Evolutionary conservation across 2,888 invertebrate species (phyloP).

Genomic region (Erynnis tages): DNA sequence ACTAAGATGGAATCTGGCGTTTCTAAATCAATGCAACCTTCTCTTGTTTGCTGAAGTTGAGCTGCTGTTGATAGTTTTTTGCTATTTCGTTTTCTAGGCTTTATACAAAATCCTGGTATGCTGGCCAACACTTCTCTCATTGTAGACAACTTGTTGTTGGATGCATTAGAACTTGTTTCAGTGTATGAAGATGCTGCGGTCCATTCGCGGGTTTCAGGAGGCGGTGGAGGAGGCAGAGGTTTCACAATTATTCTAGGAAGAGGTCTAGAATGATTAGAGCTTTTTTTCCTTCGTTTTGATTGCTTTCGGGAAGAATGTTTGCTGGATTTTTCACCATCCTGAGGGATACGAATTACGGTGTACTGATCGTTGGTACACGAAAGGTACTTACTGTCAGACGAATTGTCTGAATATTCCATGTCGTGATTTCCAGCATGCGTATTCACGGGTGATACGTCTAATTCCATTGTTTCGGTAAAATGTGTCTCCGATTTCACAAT

Average conservation of each 20-base stretch:
- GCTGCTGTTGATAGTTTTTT: slow-evolving; percentile 95
- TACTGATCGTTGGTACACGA: slow-evolving; percentile 68
- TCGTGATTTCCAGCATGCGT: slow-evolving; percentile 47
- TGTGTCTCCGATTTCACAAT: slow-evolving; percentile 33
- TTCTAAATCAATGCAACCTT: slow-evolving; percentile 96
- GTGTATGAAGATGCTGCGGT: slow-evolving; percentile 67
- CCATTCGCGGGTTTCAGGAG: slow-evolving; percentile 74
- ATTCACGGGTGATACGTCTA: slow-evolving; percentile 61
- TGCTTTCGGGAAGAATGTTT: slow-evolving; percentile 88
- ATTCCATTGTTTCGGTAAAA: slow-evolving; percentile 59
- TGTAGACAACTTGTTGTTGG: slow-evolving; percentile 83
- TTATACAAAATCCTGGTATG: slow-evolving; percentile 93
- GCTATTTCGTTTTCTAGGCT: slow-evolving; percentile 88
- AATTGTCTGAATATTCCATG: slow-evolving; percentile 67
- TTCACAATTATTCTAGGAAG: slow-evolving; percentile 91
- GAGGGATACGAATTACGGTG: slow-evolving; percentile 71
- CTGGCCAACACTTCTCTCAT: slow-evolving; percentile 94
- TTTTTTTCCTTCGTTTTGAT: slow-evolving; percentile 89
- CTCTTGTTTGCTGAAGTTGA: slow-evolving; percentile 94
- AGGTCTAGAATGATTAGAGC: slow-evolving; percentile 84
- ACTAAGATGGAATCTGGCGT: slow-evolving; percentile 97
- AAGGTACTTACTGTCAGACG: slow-evolving; percentile 64
- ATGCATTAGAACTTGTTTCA: slow-evolving; percentile 50
- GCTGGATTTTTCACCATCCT: slow-evolving; percentile 82
- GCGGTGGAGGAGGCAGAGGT: slow-evolving; percentile 86